Base-by-base conservation (phyloP, 2,888 invertebrate genomes). In the Lutraria lutraria region DNA sequence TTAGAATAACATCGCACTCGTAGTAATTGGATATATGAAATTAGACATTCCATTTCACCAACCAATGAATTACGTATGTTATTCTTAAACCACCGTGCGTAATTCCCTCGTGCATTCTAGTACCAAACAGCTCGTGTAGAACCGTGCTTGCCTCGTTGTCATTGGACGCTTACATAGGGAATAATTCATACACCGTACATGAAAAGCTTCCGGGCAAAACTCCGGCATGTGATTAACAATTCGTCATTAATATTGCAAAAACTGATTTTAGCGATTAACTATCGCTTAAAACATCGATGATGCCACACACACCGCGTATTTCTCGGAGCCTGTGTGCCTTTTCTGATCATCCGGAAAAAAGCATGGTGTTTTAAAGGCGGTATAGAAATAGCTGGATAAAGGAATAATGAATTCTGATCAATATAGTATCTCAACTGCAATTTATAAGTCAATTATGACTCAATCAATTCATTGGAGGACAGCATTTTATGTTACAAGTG, bases 181-280 rank as follows among this genome's bases (percentile, higher is more conserved):
- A 87, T 87, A 86, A 86, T 63, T 86, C 86, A 89, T 83, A 83
- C 80, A 81, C 56, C 81, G 81, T 63, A 86, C 87, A 52, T 31
- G 53, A 60, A 87, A 72, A 68, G 31, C 89, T 84, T 84, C n/a
- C 86, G 84, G 87, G 84, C 89, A 60, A 85, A 81, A 83, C 87
- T 83, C 84, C 84, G 52, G 81, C 80, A 84, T 80, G 68, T 86
- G 84, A 89, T 87, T 87, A 84, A 89, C 81, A 84, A 85, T 87
- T 86, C 86, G 84, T 89, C 89, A 89, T 89, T 89, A 89, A 89
- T 89, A 89, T 89, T 89, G 87, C 89, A 89, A 86, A 86, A 80
- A 79, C 68, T 83, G 89, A 89, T 89, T 83, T 81, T 29, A 72
- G 72, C 25, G 89, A 89, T 86, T 89, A 87, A 87, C 81, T 89